phyloP scores from a whole-genome alignment of 2,888 invertebrate genomes.

The Hermaeophaga mercurialis region DNA sequence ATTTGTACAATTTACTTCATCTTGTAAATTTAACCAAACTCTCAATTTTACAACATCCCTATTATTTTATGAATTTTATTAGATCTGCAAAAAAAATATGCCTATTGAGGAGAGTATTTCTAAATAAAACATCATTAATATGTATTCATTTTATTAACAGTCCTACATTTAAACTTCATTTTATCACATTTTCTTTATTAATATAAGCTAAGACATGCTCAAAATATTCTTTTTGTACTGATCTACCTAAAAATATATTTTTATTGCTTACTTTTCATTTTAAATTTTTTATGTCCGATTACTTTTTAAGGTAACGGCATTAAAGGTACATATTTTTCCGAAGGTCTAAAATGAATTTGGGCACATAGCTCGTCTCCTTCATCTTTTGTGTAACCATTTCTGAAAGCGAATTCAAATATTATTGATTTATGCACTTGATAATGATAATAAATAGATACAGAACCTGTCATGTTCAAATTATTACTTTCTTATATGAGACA shows the following conservation, averaged over 20 bases:
- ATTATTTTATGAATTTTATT: no score
- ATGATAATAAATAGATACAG: no score
- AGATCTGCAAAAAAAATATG: no score
- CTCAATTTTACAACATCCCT: no score
- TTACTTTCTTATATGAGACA: no score
- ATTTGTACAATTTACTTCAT: no score
- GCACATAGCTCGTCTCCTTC: slow-evolving; percentile 64
- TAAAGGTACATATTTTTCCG: slow-evolving; percentile 66
- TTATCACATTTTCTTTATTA: slow-evolving; percentile 3
- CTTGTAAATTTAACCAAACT: no score
- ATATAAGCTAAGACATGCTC: background rate
- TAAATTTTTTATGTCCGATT: background rate
- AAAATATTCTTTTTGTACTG: background rate
- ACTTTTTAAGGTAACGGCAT: slow-evolving; percentile 47
- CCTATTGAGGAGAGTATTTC: no score
- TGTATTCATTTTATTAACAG: background rate
- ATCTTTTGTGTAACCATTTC: slow-evolving; percentile 66
- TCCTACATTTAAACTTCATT: background rate
- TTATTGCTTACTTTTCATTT: background rate
- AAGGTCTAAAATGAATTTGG: slow-evolving; percentile 67
- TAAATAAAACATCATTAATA: background rate
- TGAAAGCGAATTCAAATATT: slow-evolving; percentile 45
- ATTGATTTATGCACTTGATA: no score
- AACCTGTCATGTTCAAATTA: no score
- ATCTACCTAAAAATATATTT: background rate